A percentile compares a stretch with the other conserved stretches of the same genome.
phyloP scores from a whole-genome alignment of 2,113 vertebrate species.

The Malaclemys terrapin region DNA sequence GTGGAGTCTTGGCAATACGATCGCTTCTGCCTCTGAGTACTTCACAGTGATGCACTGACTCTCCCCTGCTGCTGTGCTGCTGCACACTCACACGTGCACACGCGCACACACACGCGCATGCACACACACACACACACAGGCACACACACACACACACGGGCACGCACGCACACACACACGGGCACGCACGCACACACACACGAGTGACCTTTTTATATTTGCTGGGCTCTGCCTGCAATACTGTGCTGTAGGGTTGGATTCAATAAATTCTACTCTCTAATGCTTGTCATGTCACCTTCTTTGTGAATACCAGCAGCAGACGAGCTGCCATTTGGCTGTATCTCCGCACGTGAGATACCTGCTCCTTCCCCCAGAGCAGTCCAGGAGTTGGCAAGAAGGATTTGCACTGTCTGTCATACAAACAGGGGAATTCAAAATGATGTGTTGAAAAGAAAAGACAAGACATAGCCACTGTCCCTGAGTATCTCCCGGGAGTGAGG shows the following conservation, averaged over 20 bases:
- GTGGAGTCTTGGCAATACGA: background rate
- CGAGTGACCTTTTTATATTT: background rate
- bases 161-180: accelerated
- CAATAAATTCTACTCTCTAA: background rate
- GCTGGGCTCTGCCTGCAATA: background rate
- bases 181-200: background rate
- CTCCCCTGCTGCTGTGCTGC: background rate
- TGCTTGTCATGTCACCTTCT: background rate
- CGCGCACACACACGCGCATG: accelerated
- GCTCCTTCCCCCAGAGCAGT: background rate
- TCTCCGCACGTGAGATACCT: background rate
- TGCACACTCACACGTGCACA: background rate
- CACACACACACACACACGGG: background rate
- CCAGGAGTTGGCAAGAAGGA: too few species aligned
- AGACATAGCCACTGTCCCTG: background rate
- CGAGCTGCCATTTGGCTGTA: background rate
- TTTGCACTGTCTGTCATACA: background rate
- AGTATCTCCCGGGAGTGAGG: background rate
- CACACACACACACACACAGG: accelerated
- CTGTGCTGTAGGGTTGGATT: background rate
- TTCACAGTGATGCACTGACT: background rate
- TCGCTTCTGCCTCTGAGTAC: background rate
- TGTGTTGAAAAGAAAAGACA: background rate
- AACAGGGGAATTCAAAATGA: background rate
- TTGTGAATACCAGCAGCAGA: background rate